Percentiles rank a stretch among this genome's conserved stretches.
Evolutionary conservation across 2,797 vertebrate species (phyloP).

Genomic region (Bovichtus diacanthus): DNA sequence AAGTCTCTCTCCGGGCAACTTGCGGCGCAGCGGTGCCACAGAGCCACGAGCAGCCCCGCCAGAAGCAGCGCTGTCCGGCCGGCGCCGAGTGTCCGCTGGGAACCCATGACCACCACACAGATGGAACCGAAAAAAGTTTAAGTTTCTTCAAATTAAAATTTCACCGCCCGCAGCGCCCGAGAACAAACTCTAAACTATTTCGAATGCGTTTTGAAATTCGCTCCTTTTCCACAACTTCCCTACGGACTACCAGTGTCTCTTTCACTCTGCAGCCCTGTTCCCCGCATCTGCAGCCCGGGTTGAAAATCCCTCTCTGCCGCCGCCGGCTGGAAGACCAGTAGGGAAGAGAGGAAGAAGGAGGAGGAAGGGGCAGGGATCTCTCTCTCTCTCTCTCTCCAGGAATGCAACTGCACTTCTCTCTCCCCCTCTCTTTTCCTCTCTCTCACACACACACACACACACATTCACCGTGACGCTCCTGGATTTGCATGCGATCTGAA

Average conservation of each 20-base stretch:
- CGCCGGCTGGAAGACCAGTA: constrained; percentile 79
- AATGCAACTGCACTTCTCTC: constrained; percentile 71
- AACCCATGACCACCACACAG: constrained; percentile 79
- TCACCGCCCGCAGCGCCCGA: constrained; percentile 13
- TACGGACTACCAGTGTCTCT: constrained; percentile 56
- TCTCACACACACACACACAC: constrained; percentile 29
- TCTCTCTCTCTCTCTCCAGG: constrained; percentile 56
- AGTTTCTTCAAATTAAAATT: constrained; percentile 50
- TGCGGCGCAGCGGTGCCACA: constrained; percentile 79
- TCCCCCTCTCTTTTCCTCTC: constrained; percentile 30
- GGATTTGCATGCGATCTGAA: constrained; percentile 91
- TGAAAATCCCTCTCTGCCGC: constrained; percentile 77
- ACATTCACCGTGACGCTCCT: constrained; percentile 72
- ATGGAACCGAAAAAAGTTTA: constrained; percentile 42
- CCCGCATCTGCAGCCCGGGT: constrained; percentile 78
- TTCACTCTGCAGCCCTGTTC: constrained; percentile 62
- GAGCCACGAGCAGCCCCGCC: constrained; percentile 72
- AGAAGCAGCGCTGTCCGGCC: constrained; percentile 78
- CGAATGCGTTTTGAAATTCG: constrained; percentile 16
- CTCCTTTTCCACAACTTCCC: constrained; percentile 71
- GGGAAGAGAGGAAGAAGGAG: constrained; percentile 67
- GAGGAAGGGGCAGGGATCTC: constrained; percentile 68
- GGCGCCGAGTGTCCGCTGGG: constrained; percentile 68
- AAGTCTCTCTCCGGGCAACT: constrained; percentile 92
- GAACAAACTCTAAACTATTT: constrained; percentile 52